Evolutionary conservation across 92 coral and sea anemone species (phyloP).

Genomic region (Porites evermanni): DNA sequence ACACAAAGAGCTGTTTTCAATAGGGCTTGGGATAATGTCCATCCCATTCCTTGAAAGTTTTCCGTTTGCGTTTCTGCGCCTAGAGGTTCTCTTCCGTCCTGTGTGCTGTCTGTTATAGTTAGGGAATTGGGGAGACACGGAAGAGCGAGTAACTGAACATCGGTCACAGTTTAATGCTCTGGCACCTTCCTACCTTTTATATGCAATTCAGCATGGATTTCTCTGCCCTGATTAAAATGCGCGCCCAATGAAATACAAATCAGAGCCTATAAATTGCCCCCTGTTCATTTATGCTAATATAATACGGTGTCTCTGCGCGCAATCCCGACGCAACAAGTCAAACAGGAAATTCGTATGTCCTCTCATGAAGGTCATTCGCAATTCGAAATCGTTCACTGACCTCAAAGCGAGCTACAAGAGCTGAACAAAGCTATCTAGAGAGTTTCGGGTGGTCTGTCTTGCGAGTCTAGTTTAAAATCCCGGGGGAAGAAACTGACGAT

Average conservation of each 20-base stretch:
- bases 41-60: constrained; percentile 5
- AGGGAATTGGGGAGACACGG: constrained; percentile 24
- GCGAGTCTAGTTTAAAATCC: constrained; percentile 10
- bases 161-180: constrained; percentile 66
- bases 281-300: constrained; percentile 21
- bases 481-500: constrained; percentile 33
- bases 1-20: constrained; percentile 41
- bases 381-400: background rate
- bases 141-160: constrained; percentile 43
- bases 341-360: constrained; percentile 37
- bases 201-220: background rate
- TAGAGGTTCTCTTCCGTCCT: background rate
- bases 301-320: background rate
- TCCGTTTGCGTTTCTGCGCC: constrained; percentile 1
- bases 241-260: constrained; percentile 5
- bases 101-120: constrained; percentile 2
- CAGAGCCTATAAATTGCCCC: constrained; percentile 15
- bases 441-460: constrained; percentile 12
- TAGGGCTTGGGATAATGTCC: constrained; percentile 22
- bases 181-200: background rate
- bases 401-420: background rate
- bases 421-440: background rate
- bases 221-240: constrained; percentile 4
- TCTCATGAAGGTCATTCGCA: background rate
- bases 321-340: constrained; percentile 23